A percentile compares a stretch with the other conserved stretches of the same genome.
These are phyloP conservation scores for Manduca sexta DNA, from an alignment of 1,140 invertebrate genomes.

Conservation along the genomic window DNA sequence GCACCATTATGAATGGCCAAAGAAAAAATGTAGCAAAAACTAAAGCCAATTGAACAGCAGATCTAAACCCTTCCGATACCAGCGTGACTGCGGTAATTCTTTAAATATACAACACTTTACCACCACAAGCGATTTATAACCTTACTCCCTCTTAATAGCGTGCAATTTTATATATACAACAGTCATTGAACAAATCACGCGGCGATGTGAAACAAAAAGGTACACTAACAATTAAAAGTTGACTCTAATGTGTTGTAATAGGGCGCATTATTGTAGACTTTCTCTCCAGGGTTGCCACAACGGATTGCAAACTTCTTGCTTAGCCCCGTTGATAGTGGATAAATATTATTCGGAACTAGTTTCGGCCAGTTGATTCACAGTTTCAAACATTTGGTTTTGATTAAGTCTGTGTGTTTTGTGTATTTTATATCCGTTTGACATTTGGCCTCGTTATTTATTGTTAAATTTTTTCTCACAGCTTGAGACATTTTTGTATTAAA, in stretches of 20 bases:
- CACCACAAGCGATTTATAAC: slow-evolving; percentile 5
- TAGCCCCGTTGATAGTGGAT: slow-evolving; percentile 31
- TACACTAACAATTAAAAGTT: background rate
- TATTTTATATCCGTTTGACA: background rate
- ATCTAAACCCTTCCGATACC: slow-evolving; percentile 4
- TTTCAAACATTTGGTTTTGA: slow-evolving; percentile 37
- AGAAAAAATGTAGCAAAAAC: too few species aligned
- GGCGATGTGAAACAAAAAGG: slow-evolving; percentile 20
- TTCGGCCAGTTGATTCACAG: slow-evolving; percentile 38
- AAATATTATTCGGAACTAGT: slow-evolving; percentile 52
- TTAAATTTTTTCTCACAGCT: too few species aligned
- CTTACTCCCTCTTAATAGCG: background rate
- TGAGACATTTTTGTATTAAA: too few species aligned
- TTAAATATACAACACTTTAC: slow-evolving; percentile 3
- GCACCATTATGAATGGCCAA: too few species aligned
- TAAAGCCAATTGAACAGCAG: too few species aligned
- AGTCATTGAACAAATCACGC: slow-evolving; percentile 16
- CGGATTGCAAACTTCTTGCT: slow-evolving; percentile 30
- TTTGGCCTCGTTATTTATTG: too few species aligned
- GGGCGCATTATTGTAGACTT: slow-evolving; percentile 10
- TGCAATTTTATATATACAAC: background rate
- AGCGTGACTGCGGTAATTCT: background rate
- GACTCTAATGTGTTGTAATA: slow-evolving; percentile 7
- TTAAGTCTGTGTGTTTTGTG: slow-evolving; percentile 22
- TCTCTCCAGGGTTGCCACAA: slow-evolving; percentile 7